Percentiles rank a stretch among this genome's conserved stretches.
Evolutionary conservation across 35 echinoderm and acorn worm species (phyloP).

Genomic region (Anneissia japonica): DNA sequence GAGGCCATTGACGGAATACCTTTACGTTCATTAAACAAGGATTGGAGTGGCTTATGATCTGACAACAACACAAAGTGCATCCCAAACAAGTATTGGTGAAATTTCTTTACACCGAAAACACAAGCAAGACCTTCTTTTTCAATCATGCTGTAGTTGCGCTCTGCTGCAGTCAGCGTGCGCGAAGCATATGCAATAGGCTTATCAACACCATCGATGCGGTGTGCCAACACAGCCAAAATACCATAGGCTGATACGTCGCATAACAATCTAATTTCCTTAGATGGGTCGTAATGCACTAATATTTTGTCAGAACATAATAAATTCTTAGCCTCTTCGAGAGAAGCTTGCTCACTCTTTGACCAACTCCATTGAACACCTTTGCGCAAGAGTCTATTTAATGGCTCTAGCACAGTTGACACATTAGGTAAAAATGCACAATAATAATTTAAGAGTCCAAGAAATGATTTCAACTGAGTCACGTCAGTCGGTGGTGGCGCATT

Average conservation of each 20-base stretch:
- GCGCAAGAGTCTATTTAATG: constrained; percentile 29
- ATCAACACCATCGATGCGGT: constrained; percentile 13
- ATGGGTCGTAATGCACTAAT: constrained; percentile 52
- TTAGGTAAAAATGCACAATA: constrained; percentile 58
- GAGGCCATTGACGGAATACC: constrained; percentile 37
- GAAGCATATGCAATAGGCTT: constrained; percentile 52
- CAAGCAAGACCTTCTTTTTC: not conserved
- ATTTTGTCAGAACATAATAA: constrained; percentile 21
- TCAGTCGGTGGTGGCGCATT: constrained; percentile 8
- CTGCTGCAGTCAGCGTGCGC: not conserved
- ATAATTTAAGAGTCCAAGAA: constrained; percentile 47
- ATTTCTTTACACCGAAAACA: constrained; percentile 30
- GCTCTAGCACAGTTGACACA: constrained; percentile 35
- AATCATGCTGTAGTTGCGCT: not conserved
- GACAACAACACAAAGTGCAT: constrained; percentile 6
- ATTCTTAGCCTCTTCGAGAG: constrained; percentile 41
- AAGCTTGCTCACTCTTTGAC: not conserved
- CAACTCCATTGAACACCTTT: constrained; percentile 39
- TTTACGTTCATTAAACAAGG: constrained; percentile 29
- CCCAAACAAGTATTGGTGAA: constrained; percentile 20
- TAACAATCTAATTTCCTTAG: not conserved
- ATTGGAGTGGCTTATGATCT: constrained; percentile 31
- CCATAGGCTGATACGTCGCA: constrained; percentile 60
- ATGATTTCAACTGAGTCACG: constrained; percentile 32
- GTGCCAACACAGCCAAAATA: constrained; percentile 38